Evolutionary conservation across 1,140 invertebrate species (phyloP), one percentile per base, ranked within the genome.

Genomic region (Pogonomyrmex californicus): DNA sequence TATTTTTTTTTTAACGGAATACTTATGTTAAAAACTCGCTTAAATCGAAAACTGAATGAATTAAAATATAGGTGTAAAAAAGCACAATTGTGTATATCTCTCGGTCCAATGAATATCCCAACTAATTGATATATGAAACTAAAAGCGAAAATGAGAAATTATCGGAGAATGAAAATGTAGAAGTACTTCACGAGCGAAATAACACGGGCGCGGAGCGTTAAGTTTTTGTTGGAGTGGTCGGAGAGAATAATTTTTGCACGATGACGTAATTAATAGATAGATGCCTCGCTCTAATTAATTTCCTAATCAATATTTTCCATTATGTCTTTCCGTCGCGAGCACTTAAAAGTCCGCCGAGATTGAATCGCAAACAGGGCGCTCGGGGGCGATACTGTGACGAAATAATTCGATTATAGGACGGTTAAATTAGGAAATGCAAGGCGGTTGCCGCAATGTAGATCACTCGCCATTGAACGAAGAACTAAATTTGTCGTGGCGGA

Each of bases 371-470:
- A 73, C 68, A 49, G 5, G n/a, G 0, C 44, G 68, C 54, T 47
- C n/a, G 5, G 23, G 47, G 54, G 62, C 36, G 33, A 79, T 79
- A 56, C 12, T 54, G n/a, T 14, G 38, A 62, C 23, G 56, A 47
- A 63, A 76, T 85, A 23, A 88, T 76, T 71, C 70, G 81, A 86
- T 82, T 85, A 66, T 85, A 17, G 44, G 36, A 23, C 49, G 33
- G 47, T 63, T 70, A 77, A 71, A 81, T 73, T 73, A 83, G 71
- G 71, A 86, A 75, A 81, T 76, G 82, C 58, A 83, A 62, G 62
- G 51, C 33, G 58, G 6, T 66, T 41, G 78, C 71, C 58, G 63
- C 77, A 77, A 90, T 87, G 86, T 58, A 82, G 79, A 87, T 85
- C 56, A 70, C 54, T 86, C 14, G 33, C 54, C 60, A 75, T 58